A percentile compares a stretch with the other conserved stretches of the same genome.
Evolutionary conservation across 2,888 invertebrate genomes (phyloP).

Genomic region (Stenotaenia linearis): DNA sequence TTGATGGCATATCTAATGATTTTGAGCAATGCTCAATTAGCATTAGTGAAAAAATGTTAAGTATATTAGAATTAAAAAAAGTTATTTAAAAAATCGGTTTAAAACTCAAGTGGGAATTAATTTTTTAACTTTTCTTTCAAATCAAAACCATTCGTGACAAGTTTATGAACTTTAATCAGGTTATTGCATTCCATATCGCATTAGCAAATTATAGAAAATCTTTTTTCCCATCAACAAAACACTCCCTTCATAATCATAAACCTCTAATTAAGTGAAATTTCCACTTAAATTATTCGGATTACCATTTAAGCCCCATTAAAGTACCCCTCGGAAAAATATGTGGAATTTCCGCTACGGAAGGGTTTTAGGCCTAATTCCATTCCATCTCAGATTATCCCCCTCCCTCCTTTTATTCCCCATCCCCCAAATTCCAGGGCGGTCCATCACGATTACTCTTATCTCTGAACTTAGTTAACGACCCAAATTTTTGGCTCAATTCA

Average conservation of each 20-base stretch:
- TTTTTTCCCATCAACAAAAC: background rate
- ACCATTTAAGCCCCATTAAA: background rate
- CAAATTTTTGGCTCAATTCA: constrained; percentile 9
- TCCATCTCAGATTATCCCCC: background rate
- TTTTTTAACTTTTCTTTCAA: too few relatives aligned
- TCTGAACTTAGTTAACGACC: constrained; percentile 11
- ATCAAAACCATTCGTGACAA: background rate
- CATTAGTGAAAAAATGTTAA: background rate
- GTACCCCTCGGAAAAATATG: background rate
- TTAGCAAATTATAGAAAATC: constrained; percentile 4
- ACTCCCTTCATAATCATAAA: background rate
- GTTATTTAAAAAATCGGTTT: background rate
- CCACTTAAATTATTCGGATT: background rate
- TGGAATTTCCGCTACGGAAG: constrained; percentile 17
- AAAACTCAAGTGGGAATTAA: background rate
- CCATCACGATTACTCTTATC: constrained; percentile 10
- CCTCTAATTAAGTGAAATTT: constrained; percentile 1
- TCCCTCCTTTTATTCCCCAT: background rate
- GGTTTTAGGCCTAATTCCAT: background rate
- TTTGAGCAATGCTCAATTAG: background rate
- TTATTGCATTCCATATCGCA: background rate
- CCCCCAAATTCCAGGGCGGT: constrained; percentile 13
- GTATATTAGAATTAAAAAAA: background rate
- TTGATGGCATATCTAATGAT: background rate
- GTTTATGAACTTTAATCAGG: constrained; percentile 22